Evolutionary conservation across 1,140 invertebrate genomes (phyloP).

Genomic region (Physella acuta): DNA sequence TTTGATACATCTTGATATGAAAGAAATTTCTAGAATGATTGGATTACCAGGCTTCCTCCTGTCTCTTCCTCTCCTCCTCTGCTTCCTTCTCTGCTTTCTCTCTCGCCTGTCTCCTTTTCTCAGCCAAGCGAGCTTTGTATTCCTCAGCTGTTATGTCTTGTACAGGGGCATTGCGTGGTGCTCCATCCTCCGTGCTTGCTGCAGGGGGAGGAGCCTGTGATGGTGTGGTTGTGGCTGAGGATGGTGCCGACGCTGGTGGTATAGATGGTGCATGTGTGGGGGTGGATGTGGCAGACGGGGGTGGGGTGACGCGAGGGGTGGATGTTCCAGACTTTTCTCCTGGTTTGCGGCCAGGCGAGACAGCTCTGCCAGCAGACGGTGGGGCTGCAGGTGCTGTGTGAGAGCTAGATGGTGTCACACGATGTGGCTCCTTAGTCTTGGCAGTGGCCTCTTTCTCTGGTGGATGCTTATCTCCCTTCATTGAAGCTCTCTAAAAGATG

Average conservation of each 20-base stretch:
- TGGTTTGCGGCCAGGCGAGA: constrained; percentile 5
- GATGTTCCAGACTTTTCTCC: constrained; percentile 14
- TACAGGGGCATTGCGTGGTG: neutral
- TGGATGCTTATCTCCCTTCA: constrained; percentile 25
- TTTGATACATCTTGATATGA: no score
- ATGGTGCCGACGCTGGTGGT: constrained; percentile 21
- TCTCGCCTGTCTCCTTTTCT: constrained; percentile 51
- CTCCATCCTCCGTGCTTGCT: neutral
- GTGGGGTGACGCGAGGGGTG: constrained; percentile 28
- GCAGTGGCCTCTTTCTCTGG: constrained; percentile 21
- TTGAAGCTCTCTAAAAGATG: no score
- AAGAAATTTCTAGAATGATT: no score
- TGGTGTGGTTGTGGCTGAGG: constrained; percentile 12
- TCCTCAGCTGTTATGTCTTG: constrained; percentile 44
- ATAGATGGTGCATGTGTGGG: constrained; percentile 17
- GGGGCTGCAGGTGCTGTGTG: constrained; percentile 9
- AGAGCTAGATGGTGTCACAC: constrained; percentile 4
- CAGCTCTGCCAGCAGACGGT: neutral
- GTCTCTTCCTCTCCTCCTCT: constrained; percentile 49
- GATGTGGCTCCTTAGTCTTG: neutral
- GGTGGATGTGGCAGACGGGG: constrained; percentile 18
- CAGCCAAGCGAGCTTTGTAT: constrained; percentile 56
- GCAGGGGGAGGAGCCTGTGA: neutral
- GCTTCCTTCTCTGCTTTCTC: constrained; percentile 56
- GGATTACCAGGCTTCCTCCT: constrained; percentile 46